phyloP scores from a whole-genome alignment of 2,113 vertebrate species.

The Litocranius walleri region DNA sequence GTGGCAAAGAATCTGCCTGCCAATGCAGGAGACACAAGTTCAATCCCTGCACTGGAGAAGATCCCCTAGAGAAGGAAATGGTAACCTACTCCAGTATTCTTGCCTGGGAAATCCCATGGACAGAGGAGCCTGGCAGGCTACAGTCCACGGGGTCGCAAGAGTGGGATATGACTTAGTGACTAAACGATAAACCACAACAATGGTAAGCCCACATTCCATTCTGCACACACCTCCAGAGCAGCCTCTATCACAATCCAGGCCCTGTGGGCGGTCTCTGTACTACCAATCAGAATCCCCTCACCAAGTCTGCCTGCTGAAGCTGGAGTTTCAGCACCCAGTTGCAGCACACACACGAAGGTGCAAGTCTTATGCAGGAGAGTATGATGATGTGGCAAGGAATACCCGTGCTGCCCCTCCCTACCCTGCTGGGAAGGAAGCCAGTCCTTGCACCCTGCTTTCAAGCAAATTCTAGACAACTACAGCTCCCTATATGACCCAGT shows the following conservation, averaged over 20 bases:
- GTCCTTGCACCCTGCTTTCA: background rate
- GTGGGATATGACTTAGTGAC: background rate
- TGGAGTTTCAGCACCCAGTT: background rate
- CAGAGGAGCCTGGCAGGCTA: background rate
- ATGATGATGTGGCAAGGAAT: background rate
- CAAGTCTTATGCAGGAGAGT: background rate
- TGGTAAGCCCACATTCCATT: background rate
- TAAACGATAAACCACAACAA: background rate
- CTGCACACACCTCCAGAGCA: background rate
- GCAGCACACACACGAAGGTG: background rate
- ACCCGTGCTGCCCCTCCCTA: background rate
- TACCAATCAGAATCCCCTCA: background rate
- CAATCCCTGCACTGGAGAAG: background rate
- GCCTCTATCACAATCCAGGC: background rate
- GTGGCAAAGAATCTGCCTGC: background rate
- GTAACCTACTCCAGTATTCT: background rate
- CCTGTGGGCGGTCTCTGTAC: background rate
- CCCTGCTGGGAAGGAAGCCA: background rate
- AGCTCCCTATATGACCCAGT: background rate
- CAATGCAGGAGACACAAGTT: background rate
- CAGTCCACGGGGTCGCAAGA: fast-evolving
- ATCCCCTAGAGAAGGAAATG: background rate
- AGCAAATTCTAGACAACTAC: background rate
- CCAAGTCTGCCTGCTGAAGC: background rate
- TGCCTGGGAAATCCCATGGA: background rate